These are phyloP conservation scores for Speoplatyrhinus poulsoni DNA, from an alignment of 2,113 vertebrate species.

Conservation along the genomic window DNA sequence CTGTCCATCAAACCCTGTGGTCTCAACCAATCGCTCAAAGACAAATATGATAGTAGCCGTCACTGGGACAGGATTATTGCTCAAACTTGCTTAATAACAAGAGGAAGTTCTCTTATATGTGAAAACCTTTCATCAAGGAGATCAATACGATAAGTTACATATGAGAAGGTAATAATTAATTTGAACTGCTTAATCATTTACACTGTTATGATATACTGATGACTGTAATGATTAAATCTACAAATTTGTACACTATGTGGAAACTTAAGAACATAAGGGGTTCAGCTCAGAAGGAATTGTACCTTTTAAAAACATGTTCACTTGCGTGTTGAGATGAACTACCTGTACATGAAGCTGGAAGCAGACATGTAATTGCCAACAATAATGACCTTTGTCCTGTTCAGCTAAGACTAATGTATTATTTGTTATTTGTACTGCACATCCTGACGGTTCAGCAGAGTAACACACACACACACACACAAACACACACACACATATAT, in stretches of 20 bases:
- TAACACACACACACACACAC: too few species aligned
- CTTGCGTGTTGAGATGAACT: too few species aligned
- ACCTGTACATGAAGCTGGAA: too few species aligned
- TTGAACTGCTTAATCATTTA: slow-evolving; percentile 51
- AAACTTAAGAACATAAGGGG: slow-evolving; percentile 55
- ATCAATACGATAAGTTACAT: slow-evolving; percentile 53
- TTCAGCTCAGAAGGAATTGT: slow-evolving; percentile 39
- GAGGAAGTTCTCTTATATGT: slow-evolving; percentile 59
- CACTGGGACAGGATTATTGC: slow-evolving; percentile 27
- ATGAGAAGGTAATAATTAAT: slow-evolving; percentile 59
- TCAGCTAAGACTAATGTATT: too few species aligned
- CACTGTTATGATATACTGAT: slow-evolving; percentile 45
- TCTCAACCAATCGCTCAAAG: slow-evolving; percentile 53
- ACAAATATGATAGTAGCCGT: slow-evolving; percentile 58
- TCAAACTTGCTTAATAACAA: slow-evolving; percentile 25
- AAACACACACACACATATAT: too few species aligned
- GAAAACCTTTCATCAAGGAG: slow-evolving; percentile 36
- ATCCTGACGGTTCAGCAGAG: too few species aligned
- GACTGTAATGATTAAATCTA: slow-evolving; percentile 53
- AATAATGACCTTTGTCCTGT: too few species aligned
- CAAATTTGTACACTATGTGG: slow-evolving; percentile 57
- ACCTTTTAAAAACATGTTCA: slow-evolving; percentile 11
- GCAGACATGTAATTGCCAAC: too few species aligned
- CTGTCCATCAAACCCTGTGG: slow-evolving; percentile 63
- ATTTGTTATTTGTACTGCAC: too few species aligned